phyloP scores from a whole-genome alignment of 2,113 vertebrate genomes.

The Podilymbus podiceps region DNA sequence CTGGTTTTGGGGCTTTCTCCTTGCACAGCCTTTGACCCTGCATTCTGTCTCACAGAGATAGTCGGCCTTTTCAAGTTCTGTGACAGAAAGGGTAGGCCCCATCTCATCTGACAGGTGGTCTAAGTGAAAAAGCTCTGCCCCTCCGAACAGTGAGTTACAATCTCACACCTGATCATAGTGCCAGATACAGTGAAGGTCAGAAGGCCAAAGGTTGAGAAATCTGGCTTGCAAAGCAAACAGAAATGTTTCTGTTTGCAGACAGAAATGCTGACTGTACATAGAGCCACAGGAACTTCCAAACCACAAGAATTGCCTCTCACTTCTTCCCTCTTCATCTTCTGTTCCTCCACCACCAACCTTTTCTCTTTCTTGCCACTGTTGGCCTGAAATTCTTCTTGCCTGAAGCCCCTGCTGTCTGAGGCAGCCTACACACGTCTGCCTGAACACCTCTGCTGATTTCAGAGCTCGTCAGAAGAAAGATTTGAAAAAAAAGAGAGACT shows the following conservation, averaged over 20 bases:
- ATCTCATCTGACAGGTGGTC: not conserved
- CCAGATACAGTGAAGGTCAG: conserved; percentile 51
- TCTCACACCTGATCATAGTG: conserved; percentile 29
- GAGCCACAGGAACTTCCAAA: conserved; percentile 69
- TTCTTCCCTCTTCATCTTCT: conserved; percentile 67
- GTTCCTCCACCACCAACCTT: conserved; percentile 34
- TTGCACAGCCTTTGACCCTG: not conserved
- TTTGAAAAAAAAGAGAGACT: not conserved
- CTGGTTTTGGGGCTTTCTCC: not conserved
- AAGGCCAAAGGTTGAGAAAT: conserved; percentile 68
- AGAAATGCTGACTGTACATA: conserved; percentile 68
- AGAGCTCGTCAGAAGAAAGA: not conserved
- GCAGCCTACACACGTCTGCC: conserved; percentile 50
- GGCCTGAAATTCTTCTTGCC: conserved; percentile 62
- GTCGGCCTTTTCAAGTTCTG: not conserved
- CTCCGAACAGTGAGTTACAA: not conserved
- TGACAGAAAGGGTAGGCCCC: not conserved
- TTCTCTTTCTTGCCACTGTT: conserved; percentile 33
- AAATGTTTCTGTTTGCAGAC: conserved; percentile 63
- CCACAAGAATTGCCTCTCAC: conserved; percentile 65
- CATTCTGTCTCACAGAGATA: not conserved
- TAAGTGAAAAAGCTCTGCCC: not conserved
- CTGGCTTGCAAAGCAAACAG: conserved; percentile 58
- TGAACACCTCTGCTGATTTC: conserved; percentile 22
- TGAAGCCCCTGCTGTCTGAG: conserved; percentile 60